phyloP scores from a whole-genome alignment of 2,113 vertebrate species.

The Chionomys nivalis region DNA sequence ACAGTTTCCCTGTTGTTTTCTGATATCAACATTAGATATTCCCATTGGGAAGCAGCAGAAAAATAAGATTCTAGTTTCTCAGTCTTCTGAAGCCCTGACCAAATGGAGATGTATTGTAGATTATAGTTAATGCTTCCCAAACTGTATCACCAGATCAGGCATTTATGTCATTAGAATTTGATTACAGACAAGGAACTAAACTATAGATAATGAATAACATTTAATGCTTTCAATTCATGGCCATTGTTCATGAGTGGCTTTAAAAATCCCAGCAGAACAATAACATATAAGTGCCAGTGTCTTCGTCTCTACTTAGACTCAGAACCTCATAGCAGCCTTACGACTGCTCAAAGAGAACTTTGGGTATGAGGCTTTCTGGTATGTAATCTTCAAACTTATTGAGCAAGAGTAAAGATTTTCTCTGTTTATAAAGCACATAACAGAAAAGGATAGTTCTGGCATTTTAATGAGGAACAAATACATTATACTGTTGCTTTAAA shows the following conservation, averaged over 20 bases:
- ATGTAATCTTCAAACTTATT: slow-evolving; percentile 46
- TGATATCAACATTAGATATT: not conserved
- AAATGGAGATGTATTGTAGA: not conserved
- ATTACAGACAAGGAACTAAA: not conserved
- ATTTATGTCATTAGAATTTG: not conserved
- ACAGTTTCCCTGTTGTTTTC: not conserved
- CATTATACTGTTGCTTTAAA: not conserved
- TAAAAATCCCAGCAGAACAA: not conserved
- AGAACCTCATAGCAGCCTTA: not conserved
- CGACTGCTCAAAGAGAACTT: not conserved
- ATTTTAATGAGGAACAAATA: slow-evolving; percentile 38
- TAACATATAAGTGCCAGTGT: not conserved
- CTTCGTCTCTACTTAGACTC: not conserved
- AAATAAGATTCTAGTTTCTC: not conserved
- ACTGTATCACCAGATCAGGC: not conserved
- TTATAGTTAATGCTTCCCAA: not conserved
- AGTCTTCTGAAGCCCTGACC: not conserved
- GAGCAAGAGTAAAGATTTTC: slow-evolving; percentile 5
- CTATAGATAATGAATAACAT: not conserved
- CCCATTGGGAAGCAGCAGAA: not conserved
- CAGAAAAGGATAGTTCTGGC: slow-evolving; percentile 47
- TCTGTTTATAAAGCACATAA: slow-evolving; percentile 35
- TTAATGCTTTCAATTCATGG: slow-evolving; percentile 1
- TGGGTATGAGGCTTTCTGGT: not conserved
- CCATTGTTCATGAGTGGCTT: not conserved